Evolutionary conservation across 2,113 vertebrate species (phyloP), one percentile per base, ranked within the genome.

Genomic region (Willisornis vidua): DNA sequence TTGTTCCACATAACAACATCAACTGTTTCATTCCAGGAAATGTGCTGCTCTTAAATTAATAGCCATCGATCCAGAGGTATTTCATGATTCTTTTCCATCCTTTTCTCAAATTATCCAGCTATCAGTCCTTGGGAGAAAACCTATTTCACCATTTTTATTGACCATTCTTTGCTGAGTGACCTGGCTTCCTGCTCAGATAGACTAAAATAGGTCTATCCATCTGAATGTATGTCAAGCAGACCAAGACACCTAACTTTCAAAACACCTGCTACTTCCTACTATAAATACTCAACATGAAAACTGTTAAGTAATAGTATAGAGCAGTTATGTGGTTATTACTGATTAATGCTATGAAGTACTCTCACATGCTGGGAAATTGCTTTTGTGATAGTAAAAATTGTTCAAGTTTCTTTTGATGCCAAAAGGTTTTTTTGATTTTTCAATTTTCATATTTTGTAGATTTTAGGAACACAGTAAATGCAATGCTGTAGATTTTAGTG

Each of bases 21-120:
- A 97, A 96, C 92, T 93, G 88, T 97, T 98, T 97, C 96, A 96
- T 97, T 97, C 96, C 94, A 95, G 97, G 96, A 94, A 98, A 97
- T 97, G 95, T 96, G 95, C 91, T 93, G 55, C 96, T 98, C 96
- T 97, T 97, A 98, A 98, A 98, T 98, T 97, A 98, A 98, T 98
- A 98, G 97, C 75, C 94, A 98, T 98, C 3, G 98, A 98, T 98
- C 96, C 94, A 90, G 78, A 89, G 65, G 52, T 90, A 92, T 97
- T 97, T 97, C 93, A 91, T 95, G 91, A 96, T 97, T 94, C 93
- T 91, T 96, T 85, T 94, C 90, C 93, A 94, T 94, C 62, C 66
- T 96, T 96, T 97, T 92, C 91, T 97, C 96, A 97, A 97, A 97
- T 98, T 97, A 98, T 95, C 86, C 48, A 97, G 93, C 89, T 87